These are phyloP conservation scores for Coturnix japonica DNA, from an alignment of 2,113 vertebrate genomes.

Conservation along the genomic window DNA sequence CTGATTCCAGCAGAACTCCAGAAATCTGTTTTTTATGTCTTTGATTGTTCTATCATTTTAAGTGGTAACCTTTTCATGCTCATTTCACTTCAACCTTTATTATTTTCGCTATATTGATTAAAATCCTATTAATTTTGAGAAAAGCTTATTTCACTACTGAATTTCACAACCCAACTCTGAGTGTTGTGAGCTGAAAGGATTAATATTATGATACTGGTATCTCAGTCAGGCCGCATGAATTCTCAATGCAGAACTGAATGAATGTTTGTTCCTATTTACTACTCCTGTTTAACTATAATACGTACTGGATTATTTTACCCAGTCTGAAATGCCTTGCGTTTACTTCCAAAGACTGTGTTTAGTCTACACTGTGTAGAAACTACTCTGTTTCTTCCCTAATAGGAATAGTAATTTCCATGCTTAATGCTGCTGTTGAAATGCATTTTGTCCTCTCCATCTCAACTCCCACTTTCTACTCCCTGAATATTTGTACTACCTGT, in stretches of 20 bases:
- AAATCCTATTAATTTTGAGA: constrained; percentile 7
- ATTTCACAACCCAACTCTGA: background rate
- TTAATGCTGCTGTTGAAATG: background rate
- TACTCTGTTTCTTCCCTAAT: background rate
- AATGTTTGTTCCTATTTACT: background rate
- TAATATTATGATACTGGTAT: background rate
- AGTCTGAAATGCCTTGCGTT: background rate
- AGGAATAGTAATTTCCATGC: background rate
- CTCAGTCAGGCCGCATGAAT: background rate
- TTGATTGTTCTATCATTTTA: background rate
- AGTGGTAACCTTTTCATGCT: background rate
- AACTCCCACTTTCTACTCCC: background rate
- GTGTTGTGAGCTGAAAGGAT: background rate
- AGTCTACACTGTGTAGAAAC: background rate
- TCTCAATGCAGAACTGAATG: background rate
- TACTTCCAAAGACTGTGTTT: background rate
- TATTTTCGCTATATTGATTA: constrained; percentile 30
- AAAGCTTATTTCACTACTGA: background rate
- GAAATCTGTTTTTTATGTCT: background rate
- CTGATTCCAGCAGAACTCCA: background rate
- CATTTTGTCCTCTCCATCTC: background rate
- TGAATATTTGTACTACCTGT: background rate
- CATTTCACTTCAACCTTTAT: background rate
- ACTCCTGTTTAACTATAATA: background rate
- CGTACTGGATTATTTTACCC: background rate